Evolutionary conservation across 2,888 invertebrate genomes (phyloP), one percentile per base, ranked within the genome.

Genomic region (Incurvaria masculella): DNA sequence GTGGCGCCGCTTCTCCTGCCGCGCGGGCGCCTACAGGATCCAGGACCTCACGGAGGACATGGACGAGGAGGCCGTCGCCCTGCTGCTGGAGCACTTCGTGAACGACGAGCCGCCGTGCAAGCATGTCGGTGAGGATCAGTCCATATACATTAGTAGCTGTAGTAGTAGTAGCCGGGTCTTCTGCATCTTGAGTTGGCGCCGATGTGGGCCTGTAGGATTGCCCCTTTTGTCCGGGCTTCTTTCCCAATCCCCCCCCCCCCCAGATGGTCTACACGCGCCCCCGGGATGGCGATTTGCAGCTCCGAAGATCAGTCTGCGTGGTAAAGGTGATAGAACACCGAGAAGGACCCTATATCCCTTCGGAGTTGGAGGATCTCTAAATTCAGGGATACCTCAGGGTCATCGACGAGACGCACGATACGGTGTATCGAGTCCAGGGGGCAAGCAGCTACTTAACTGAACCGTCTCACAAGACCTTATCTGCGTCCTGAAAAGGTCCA

Each of bases 41-140:
- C 81, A 81, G 53, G 81, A 82, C 52, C 59, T 81, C 5, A 72
- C 79, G 0, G 68, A 68, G 1, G 79, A 81, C 10, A 59, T 69
- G 57, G 56, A 61, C 44, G 70, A 74, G 2, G 59, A 63, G 0
- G 69, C 76, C 0, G 53, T 80, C 1, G 61, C 69, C 1, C 60
- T 76, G 51, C 65, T 82, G 57, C 56, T 59, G 1, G 62, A 59
- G 1, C 63, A 75, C 53, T 82, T 81, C 55, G 68, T 70, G 1
- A 60, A 61, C n/a, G 80, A 81, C 39, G 82, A 82, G 49, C 80
- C 81, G 0, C 71, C 81, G 14, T 80, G 78, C 66, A 75, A 78
- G 57, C 70, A 65, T 54, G 72, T 76, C 45, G 72, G 79, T 73
- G 49, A 59, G n/a, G n/a, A n/a, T n/a, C n/a, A n/a, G n/a, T n/a